Base-by-base conservation (phyloP, 2,888 invertebrate genomes). In the Lordiphosa andalusiaca region DNA sequence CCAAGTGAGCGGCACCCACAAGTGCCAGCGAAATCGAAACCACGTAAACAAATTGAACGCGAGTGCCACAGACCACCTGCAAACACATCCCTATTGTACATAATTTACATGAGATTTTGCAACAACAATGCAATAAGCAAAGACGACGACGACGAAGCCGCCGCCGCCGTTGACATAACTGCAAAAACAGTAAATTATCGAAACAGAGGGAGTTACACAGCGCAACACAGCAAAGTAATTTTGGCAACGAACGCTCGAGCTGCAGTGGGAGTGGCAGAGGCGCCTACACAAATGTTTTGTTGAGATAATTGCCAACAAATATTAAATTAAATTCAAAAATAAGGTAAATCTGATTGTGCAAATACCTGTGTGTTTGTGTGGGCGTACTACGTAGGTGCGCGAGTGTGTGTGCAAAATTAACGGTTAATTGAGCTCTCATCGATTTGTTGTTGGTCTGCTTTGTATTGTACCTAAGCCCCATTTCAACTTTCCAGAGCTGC, bases 91-190 rank as follows among this genome's bases (percentile, higher is more conserved):
- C 57, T 74, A 76, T 72, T 84, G 76, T 82, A 54, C 69, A 73
- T 72, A 82, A 76, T 82, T 83, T 84, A 84, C 63, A 67, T 47
- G 57, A 70, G 49, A 36, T 67, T 75, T 72, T 69, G 70, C 67
- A 70, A 75, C 55, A 68, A 73, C 62, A 60, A 50, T 44, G 16
- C 59, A 60, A 51, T 44, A 37, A 53, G 60, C 54, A 69, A 54
- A 64, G 52, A 73, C 64, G 52, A 58, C 70, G 53, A 62, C 65
- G 64, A 77, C 73, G n/a, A n/a, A n/a, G n/a, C n/a, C n/a, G 71
- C 64, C 64, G 60, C 63, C 63, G 64, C 48, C 57, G 67, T 80
- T 80, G 74, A 77, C 77, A 81, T 72, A 83, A 77, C 74, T 82
- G 73, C 71, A 65, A 69, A 62, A 30, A 39, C n/a, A 36, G 69